phyloP scores from a whole-genome alignment of 1,140 invertebrate species.

The Kradibia gibbosae region DNA sequence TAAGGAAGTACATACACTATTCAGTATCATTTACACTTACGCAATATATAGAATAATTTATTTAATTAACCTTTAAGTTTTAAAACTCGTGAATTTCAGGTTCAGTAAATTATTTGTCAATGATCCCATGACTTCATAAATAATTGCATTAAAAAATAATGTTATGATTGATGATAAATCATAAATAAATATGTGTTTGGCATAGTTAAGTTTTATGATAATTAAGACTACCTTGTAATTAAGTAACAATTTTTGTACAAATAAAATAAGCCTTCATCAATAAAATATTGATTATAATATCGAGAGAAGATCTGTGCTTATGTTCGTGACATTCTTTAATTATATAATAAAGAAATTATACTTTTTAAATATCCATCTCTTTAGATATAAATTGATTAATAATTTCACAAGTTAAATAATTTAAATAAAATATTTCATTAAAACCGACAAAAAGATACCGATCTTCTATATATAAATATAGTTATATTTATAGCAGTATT shows the following conservation, averaged over 20 bases:
- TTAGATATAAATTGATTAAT: too few species aligned
- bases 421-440: too few species aligned
- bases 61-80: background rate
- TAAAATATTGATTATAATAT: background rate
- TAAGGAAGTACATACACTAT: background rate
- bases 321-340: background rate
- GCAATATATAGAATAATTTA: background rate
- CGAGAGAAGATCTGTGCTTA: background rate
- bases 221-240: constrained; percentile 8
- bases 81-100: background rate
- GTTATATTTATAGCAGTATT: too few species aligned
- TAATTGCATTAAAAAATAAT: constrained; percentile 4
- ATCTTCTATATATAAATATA: too few species aligned
- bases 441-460: too few species aligned
- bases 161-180: constrained; percentile 13
- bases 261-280: background rate
- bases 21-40: background rate
- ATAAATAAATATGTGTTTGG: background rate
- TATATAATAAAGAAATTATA: too few species aligned
- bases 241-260: background rate
- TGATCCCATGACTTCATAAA: background rate
- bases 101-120: background rate
- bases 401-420: too few species aligned
- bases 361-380: too few species aligned
- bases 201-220: constrained; percentile 3